Evolutionary conservation across 2,888 invertebrate species (phyloP), one percentile per base, ranked within the genome.

Genomic region (Unio pictorum): DNA sequence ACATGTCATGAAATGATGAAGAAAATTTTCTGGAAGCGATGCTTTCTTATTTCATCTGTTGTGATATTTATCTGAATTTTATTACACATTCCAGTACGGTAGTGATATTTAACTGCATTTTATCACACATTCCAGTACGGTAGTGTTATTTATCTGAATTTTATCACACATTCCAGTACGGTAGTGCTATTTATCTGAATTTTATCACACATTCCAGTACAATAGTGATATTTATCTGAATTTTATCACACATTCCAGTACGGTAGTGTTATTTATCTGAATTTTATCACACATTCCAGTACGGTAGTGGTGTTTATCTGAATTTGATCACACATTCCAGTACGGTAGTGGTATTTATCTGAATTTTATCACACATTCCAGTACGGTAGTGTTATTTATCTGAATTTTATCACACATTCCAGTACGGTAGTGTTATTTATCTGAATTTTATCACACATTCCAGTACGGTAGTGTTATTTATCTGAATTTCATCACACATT

Each of bases 251-350:
- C 45, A 18, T 20, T 55, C 5, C n/a, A 23, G n/a, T 61, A 55
- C 68, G 72, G 30, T 73, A 86, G 87, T 20, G 69, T 69, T 55
- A n/a, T n/a, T n/a, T 23, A 23, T 23, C 23, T 23, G 0, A 23
- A 23, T 23, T 23, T 23, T 23, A 23, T 23, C 23, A 23, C 23
- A 23, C 23, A 23, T 23, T 23, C 23, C 23, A 23, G 23, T 23
- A 23, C 23, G 23, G 23, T 23, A 23, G 23, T 23, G 23, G 0
- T 23, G 0, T 23, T 23, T 23, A 23, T 23, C 23, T 23, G 23
- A 23, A 23, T 23, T 23, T 23, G 0, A 23, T 23, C 23, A 23
- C 23, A 23, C 23, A 23, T 23, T 23, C 23, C 23, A 23, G 23
- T 23, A 23, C 23, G 23, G 23, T 23, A 23, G 23, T 23, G 23